Evolutionary conservation across 2,113 vertebrate species (phyloP).

Genomic region (Macrotus californicus): DNA sequence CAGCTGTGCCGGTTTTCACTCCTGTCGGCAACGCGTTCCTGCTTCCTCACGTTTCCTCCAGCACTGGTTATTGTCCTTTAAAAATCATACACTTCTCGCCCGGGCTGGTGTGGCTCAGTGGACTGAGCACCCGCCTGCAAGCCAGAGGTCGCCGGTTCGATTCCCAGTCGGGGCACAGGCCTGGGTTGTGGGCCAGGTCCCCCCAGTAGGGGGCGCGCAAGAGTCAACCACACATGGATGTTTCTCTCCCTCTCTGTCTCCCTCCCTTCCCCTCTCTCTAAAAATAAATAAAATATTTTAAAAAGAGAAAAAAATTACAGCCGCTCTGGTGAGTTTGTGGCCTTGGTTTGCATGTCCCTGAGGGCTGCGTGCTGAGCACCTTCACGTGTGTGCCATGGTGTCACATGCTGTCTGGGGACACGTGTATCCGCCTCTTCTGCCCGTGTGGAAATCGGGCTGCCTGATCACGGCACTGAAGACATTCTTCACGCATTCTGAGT

Average conservation of each 20-base stretch:
- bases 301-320: background rate
- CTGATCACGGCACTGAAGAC: background rate
- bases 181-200: too few species aligned
- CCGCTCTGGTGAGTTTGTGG: background rate
- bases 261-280: too few species aligned
- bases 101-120: too few species aligned
- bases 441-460: background rate
- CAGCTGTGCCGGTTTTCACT: background rate
- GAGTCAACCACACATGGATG: too few species aligned
- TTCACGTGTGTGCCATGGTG: background rate
- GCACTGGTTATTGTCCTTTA: background rate
- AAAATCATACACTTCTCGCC: too few species aligned
- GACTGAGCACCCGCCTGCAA: too few species aligned
- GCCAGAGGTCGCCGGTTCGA: too few species aligned
- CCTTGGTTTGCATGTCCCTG: background rate
- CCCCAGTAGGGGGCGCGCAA: accelerated
- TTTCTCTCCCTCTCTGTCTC: too few species aligned
- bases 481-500: too few species aligned
- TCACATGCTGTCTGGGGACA: background rate
- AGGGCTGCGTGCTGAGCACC: background rate
- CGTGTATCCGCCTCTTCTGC: background rate
- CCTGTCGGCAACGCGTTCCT: too few species aligned
- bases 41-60: background rate
- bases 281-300: background rate
- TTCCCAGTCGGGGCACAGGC: too few species aligned